These are phyloP conservation scores for Silurus aristotelis DNA, from an alignment of 2,797 vertebrate species.

Conservation along the genomic window DNA sequence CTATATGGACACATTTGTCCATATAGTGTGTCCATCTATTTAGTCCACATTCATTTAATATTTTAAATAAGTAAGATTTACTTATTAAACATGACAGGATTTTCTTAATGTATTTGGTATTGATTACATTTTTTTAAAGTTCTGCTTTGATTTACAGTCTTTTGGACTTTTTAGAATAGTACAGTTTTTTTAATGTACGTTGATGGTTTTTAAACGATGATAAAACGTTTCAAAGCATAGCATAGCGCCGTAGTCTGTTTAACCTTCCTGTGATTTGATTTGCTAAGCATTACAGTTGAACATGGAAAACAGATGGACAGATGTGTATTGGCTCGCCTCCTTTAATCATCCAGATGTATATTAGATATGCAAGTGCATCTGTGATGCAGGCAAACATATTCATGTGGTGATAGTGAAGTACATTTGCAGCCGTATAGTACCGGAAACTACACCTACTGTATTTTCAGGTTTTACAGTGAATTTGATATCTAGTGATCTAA, in stretches of 20 bases:
- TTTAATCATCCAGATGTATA: not conserved
- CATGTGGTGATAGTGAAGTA: not conserved
- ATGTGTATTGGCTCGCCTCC: not conserved
- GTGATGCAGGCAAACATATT: not conserved
- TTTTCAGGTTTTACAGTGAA: not conserved
- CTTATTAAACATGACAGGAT: too few species aligned
- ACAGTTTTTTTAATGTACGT: not conserved
- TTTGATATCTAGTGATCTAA: not conserved
- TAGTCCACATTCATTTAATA: too few species aligned
- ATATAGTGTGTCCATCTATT: too few species aligned
- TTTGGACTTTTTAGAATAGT: not conserved
- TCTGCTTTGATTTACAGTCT: not conserved
- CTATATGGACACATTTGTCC: too few species aligned
- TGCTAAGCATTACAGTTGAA: not conserved
- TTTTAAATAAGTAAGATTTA: too few species aligned
- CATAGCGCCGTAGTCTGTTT: not conserved
- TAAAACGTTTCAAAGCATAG: not conserved
- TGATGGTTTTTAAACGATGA: not conserved
- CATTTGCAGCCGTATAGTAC: not conserved
- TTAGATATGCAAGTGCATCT: not conserved
- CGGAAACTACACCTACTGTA: not conserved
- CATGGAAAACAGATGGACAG: not conserved
- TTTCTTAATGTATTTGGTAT: not conserved
- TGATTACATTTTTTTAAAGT: not conserved
- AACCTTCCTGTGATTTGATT: not conserved